Base-by-base conservation (phyloP, 2,888 invertebrate species). In the Drosophila tanythrix region DNA sequence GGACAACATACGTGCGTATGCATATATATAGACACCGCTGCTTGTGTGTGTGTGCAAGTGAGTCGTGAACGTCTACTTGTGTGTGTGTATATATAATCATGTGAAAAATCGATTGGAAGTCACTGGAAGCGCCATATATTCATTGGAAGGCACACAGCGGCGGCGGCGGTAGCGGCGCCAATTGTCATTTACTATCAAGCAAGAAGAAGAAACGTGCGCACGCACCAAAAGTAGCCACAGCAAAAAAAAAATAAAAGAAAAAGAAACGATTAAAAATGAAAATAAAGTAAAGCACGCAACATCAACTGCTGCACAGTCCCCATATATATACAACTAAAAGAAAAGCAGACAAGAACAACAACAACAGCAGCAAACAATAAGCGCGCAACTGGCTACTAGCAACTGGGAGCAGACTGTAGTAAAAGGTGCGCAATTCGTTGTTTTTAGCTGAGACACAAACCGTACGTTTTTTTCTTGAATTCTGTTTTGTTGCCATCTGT, bases 51-150 rank as follows among this genome's bases (percentile, higher is more conserved):
- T 40, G 40, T 36, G 50, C 46, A 50, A 68, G 50, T 62, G 65
- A 43, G 48, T 68, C 62, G 40, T 65, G 56, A 48, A 29, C 52
- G 25, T 56, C 31, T 53, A 52, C 51, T 50, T 64, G 53, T 69
- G 57, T 82, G 69, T 75, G 64, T 62, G 70, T 74, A 73, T 63
- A 73, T 75, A 88, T 83, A 88, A 92, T 91, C 87, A 90, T 92
- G 91, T 92, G 91, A 92, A 92, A 92, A 92, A 92, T 92, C 91
- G 91, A 92, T 92, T 92, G 91, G 91, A 91, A 91, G 70, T 27
- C 51, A 76, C 73, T 80, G 81, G 81, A 80, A 82, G 63, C 58
- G 58, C 61, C 70, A 64, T 74, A 62, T 73, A 70, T 72, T 86
- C 74, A 77, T 65, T 77, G 77, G 87, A 86, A 83, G 58, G 69